A percentile compares a stretch with the other conserved stretches of the same genome.
Conservation (phyloP, 35 echinoderm and acorn worm genomes). For the Strongylocentrotus purpuratus region DNA sequence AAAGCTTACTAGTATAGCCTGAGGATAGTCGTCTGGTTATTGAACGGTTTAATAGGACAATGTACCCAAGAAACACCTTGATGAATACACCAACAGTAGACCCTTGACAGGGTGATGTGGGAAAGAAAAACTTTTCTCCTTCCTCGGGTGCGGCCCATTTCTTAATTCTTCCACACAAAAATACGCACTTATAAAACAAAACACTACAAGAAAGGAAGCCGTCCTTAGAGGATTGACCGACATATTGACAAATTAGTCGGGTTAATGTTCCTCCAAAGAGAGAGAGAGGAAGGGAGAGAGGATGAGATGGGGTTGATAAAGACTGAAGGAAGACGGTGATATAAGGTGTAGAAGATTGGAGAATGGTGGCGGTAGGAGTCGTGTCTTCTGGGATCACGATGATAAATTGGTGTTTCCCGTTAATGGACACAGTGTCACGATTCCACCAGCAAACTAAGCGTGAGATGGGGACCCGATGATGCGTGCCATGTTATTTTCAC, state of each 20-base stretch:
- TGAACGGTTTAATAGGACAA: conserved; percentile 27
- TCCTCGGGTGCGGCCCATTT: not conserved
- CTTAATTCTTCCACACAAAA: conserved; percentile 17
- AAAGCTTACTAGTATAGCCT: not conserved
- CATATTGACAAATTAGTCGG: conserved; percentile 43
- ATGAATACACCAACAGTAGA: not conserved
- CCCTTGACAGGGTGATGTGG: not conserved
- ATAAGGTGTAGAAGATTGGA: conserved; percentile 2
- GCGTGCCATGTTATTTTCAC: not conserved
- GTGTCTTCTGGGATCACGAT: conserved; percentile 25
- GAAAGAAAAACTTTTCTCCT: conserved; percentile 7
- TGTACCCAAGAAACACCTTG: conserved; percentile 38
- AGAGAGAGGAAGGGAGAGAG: not conserved
- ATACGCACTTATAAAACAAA: not conserved
- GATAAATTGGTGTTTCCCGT: conserved; percentile 23
- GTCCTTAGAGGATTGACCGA: not conserved
- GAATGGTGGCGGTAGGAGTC: conserved; percentile 8
- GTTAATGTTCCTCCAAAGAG: conserved; percentile 20
- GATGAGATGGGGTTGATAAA: not conserved
- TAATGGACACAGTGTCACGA: conserved; percentile 48
- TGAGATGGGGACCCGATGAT: conserved; percentile 31
- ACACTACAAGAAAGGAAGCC: not conserved
- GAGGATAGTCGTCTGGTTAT: not conserved
- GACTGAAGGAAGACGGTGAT: not conserved
- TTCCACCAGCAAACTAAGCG: conserved; percentile 21